phyloP scores from a whole-genome alignment of 2,888 invertebrate genomes.

The Drosophila pseudotakahashii region DNA sequence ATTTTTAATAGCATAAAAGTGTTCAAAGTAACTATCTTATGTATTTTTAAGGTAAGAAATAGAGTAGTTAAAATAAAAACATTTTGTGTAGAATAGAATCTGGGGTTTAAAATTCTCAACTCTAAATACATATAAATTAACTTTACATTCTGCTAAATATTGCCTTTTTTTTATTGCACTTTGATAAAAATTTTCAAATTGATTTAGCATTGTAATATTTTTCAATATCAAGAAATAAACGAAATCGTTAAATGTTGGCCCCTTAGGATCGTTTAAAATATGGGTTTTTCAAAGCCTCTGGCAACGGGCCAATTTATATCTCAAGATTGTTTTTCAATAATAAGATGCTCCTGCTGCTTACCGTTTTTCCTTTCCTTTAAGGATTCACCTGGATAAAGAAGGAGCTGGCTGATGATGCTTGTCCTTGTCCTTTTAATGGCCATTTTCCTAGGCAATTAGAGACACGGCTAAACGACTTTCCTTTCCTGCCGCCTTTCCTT shows the following conservation, averaged over 20 bases:
- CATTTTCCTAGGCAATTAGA: conserved; percentile 64
- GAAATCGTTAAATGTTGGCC: not conserved
- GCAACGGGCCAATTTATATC: conserved; percentile 11
- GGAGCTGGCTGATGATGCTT: conserved; percentile 1
- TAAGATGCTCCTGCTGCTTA: conserved; percentile 35
- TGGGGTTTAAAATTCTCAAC: too few species aligned
- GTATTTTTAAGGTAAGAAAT: too few species aligned
- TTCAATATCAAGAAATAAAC: conserved; percentile 5
- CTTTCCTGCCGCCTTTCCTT: conserved; percentile 10
- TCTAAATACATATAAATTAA: too few species aligned
- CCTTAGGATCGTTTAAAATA: conserved; percentile 17
- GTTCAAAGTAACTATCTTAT: too few species aligned
- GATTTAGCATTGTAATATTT: not conserved
- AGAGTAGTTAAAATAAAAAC: too few species aligned
- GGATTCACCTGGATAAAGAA: conserved; percentile 50
- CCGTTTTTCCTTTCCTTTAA: conserved; percentile 16
- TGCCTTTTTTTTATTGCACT: too few species aligned
- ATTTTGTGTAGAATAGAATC: too few species aligned
- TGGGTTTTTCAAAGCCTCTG: conserved; percentile 6
- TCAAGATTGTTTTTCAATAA: conserved; percentile 70
- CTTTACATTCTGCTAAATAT: too few species aligned
- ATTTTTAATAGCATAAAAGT: not conserved
- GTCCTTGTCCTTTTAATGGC: conserved; percentile 20
- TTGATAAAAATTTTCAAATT: not conserved
- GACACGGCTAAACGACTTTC: conserved; percentile 46